Conservation (phyloP, 2,113 vertebrate species). For the Cathartes aura region DNA sequence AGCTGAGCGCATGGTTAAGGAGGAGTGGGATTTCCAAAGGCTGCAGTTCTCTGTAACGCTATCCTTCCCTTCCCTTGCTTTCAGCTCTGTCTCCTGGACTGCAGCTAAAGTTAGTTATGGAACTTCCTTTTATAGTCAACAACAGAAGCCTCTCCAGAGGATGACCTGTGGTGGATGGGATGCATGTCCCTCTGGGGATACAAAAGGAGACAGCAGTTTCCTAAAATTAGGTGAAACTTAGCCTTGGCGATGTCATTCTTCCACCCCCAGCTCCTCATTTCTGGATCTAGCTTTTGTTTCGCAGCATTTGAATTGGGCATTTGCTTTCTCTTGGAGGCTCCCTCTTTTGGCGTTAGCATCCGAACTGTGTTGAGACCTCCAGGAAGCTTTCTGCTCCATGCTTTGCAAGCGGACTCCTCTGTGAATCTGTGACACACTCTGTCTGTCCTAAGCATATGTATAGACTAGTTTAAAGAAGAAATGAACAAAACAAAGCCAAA, state of each 20-base stretch:
- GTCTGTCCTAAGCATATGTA: neutral
- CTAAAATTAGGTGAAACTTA: neutral
- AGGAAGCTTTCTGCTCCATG: accelerated
- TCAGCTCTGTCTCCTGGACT: neutral
- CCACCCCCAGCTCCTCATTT: neutral
- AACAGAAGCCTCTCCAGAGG: neutral
- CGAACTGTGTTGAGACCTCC: neutral
- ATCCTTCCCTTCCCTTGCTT: neutral
- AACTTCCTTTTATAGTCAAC: neutral
- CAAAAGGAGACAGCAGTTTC: neutral
- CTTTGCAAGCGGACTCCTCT: neutral
- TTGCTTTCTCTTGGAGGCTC: neutral
- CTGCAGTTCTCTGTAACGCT: neutral
- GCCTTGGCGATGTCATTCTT: neutral
- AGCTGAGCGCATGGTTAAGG: neutral
- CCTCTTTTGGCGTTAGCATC: accelerated
- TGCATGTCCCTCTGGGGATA: neutral
- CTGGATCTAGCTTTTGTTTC: neutral
- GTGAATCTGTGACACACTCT: neutral
- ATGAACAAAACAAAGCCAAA: neutral
- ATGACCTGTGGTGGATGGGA: neutral
- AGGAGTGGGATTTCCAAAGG: neutral
- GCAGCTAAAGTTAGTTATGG: neutral
- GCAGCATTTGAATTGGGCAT: accelerated
- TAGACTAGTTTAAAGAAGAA: neutral